phyloP scores from a whole-genome alignment of 2,888 invertebrate species.

The Oxytorus armatus region DNA sequence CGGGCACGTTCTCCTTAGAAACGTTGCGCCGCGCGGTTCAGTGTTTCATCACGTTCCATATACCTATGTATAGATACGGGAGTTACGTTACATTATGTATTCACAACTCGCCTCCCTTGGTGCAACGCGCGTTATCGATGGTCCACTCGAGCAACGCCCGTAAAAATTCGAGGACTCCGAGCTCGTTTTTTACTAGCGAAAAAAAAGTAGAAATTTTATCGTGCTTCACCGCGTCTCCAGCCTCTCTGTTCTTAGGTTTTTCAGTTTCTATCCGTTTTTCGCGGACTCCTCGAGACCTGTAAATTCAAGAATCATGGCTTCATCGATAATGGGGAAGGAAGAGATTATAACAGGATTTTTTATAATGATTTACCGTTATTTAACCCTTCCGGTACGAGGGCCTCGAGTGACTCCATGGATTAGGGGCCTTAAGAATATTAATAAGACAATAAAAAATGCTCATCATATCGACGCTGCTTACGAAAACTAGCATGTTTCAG shows the following conservation, averaged over 20 bases:
- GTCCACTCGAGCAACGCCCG: conserved; percentile 53
- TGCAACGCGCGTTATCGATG: conserved; percentile 59
- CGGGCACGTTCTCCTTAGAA: conserved; percentile 42
- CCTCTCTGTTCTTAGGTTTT: conserved; percentile 31
- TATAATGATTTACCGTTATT: too few relatives aligned
- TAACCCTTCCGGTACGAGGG: too few relatives aligned
- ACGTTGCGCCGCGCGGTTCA: conserved; percentile 6
- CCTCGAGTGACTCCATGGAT: too few relatives aligned
- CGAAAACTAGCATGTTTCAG: too few relatives aligned
- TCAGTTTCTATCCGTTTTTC: conserved; percentile 2
- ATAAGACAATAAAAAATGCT: too few relatives aligned
- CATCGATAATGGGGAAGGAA: conserved; percentile 13
- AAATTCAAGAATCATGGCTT: conserved; percentile 2
- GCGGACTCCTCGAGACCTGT: background rate
- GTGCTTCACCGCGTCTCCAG: conserved; percentile 28
- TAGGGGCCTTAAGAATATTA: too few relatives aligned
- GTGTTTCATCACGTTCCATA: conserved; percentile 24
- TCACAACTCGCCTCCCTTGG: conserved; percentile 53
- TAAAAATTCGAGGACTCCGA: conserved; percentile 61
- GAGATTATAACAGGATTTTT: conserved; percentile 10
- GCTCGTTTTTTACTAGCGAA: too few relatives aligned
- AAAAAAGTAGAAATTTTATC: too few relatives aligned
- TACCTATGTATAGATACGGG: conserved; percentile 11
- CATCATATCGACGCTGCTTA: too few relatives aligned
- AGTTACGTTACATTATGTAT: conserved; percentile 53